phyloP scores from a whole-genome alignment of 2,888 invertebrate genomes.

The Drosophila suboccidentalis region DNA sequence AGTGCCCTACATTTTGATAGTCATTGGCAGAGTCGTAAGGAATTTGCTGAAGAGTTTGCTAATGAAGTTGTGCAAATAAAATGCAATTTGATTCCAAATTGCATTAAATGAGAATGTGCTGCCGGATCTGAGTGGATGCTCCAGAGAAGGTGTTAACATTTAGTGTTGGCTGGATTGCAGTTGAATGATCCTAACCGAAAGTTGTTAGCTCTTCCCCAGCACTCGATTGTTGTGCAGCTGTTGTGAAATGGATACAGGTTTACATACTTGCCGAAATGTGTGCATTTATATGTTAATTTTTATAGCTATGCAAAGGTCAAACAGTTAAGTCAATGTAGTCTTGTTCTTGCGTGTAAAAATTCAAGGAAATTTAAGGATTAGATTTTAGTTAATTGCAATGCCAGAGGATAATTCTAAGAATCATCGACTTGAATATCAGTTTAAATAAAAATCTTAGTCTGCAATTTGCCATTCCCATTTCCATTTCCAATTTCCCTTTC shows the following conservation, averaged over 20 bases:
- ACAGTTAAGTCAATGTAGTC: neutral
- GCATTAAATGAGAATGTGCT: conserved; percentile 65
- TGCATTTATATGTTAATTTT: conserved; percentile 15
- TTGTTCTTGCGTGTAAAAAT: neutral
- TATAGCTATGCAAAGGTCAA: conserved; percentile 3
- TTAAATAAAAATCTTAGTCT: neutral
- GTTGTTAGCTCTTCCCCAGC: conserved; percentile 31
- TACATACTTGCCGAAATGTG: neutral
- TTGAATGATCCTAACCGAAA: conserved; percentile 38
- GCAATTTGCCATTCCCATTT: conserved; percentile 2
- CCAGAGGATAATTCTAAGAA: neutral
- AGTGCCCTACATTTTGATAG: conserved; percentile 78
- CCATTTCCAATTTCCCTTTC: conserved; percentile 39
- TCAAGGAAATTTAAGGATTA: neutral
- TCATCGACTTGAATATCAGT: neutral
- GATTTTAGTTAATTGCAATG: neutral
- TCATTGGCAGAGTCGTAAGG: conserved; percentile 71
- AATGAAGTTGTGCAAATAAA: conserved; percentile 75
- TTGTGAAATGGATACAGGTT: conserved; percentile 22
- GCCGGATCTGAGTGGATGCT: conserved; percentile 21
- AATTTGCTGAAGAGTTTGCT: conserved; percentile 76
- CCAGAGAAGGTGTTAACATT: conserved; percentile 40
- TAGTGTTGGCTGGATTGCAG: conserved; percentile 14
- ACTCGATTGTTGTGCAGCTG: conserved; percentile 27
- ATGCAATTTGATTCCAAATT: conserved; percentile 74